phyloP scores from a whole-genome alignment of 1,140 invertebrate species.

The Eufriesea mexicana region DNA sequence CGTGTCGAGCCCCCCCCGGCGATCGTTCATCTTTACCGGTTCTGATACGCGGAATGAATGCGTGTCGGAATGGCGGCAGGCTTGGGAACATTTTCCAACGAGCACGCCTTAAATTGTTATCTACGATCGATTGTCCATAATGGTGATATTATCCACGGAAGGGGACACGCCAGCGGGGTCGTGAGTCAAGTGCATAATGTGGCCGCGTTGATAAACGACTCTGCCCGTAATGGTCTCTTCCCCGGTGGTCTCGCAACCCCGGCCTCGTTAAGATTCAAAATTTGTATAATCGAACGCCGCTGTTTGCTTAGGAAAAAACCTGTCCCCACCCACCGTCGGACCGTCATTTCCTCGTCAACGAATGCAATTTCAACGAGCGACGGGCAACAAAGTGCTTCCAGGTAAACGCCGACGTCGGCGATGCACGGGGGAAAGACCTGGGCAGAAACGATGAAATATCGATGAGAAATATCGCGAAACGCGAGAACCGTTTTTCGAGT shows the following conservation, averaged over 20 bases:
- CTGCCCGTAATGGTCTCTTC: conserved; percentile 28
- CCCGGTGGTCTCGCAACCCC: not conserved
- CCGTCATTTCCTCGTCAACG: conserved; percentile 19
- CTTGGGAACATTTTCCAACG: conserved; percentile 21
- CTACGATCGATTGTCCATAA: conserved; percentile 52
- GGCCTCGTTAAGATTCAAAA: conserved; percentile 48
- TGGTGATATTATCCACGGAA: conserved; percentile 49
- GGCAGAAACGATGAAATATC: not conserved
- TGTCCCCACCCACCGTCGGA: not conserved
- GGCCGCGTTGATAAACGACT: conserved; percentile 49
- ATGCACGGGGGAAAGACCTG: not conserved
- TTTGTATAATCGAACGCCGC: conserved; percentile 46
- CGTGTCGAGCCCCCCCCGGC: not conserved
- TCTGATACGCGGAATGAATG: conserved; percentile 13
- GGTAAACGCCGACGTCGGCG: not conserved
- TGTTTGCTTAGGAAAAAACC: conserved; percentile 16
- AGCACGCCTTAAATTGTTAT: conserved; percentile 49
- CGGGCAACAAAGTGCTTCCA: not conserved
- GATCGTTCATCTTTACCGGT: conserved; percentile 18
- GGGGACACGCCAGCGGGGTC: conserved; percentile 41
- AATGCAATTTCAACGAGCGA: conserved; percentile 3
- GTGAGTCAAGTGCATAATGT: conserved; percentile 52
- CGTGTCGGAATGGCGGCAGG: not conserved
- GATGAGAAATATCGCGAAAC: not conserved
- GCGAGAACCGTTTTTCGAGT: not conserved